A percentile compares a stretch with the other conserved stretches of the same genome.
phyloP scores from a whole-genome alignment of 2,797 vertebrate species.

The Pachyuromys duprasi region DNA sequence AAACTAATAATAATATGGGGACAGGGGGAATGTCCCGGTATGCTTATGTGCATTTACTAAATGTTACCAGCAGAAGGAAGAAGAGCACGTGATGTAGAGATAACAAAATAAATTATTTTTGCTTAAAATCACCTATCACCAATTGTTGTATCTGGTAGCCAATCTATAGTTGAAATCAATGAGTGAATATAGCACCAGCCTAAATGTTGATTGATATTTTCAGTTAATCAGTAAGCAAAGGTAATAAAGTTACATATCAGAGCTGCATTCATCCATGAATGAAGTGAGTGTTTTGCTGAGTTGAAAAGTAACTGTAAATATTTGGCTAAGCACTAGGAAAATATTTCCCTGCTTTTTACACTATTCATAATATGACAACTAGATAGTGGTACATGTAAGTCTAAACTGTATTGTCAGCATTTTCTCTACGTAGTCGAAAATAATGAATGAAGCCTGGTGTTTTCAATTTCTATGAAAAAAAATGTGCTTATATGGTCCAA shows the following conservation, averaged over 20 bases:
- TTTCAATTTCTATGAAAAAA: neutral
- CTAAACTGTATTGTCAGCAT: neutral
- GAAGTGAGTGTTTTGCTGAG: neutral
- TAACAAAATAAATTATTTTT: neutral
- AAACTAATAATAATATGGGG: neutral
- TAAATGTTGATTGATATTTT: neutral
- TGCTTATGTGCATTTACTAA: neutral
- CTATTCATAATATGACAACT: neutral
- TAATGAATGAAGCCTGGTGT: neutral
- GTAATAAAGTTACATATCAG: neutral
- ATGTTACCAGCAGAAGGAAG: neutral
- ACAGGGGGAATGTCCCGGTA: neutral
- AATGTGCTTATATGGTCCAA: neutral
- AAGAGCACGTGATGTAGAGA: neutral
- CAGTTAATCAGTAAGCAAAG: neutral
- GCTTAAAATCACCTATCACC: neutral
- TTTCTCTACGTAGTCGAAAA: constrained; percentile 28
- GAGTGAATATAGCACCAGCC: neutral
- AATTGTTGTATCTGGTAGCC: neutral
- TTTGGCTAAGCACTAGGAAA: neutral
- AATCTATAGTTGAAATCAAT: neutral
- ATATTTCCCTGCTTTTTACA: neutral
- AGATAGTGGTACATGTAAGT: neutral
- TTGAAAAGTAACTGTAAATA: neutral
- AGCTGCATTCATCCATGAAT: neutral